Conservation (phyloP, 2,113 vertebrate genomes). For the Menidia beryllina region DNA sequence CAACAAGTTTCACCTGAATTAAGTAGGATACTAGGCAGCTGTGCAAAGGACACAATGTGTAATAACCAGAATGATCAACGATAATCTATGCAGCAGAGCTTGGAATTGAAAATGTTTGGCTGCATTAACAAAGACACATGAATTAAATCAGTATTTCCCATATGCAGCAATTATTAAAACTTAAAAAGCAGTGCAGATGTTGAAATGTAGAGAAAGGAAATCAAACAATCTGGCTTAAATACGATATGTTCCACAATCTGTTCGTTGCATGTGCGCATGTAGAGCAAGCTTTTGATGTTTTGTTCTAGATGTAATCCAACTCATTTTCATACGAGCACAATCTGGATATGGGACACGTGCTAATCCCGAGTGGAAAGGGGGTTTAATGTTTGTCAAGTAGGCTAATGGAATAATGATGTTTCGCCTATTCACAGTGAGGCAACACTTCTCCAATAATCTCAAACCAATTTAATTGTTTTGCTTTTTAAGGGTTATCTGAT, state of each 20-base stretch:
- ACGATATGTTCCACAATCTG: neutral
- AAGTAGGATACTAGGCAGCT: constrained; percentile 16
- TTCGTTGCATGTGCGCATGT: constrained; percentile 14
- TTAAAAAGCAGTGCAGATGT: neutral
- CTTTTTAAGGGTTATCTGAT: constrained; percentile 15
- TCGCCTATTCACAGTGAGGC: constrained; percentile 29
- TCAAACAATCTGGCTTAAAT: neutral
- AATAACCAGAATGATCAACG: constrained; percentile 23
- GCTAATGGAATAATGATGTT: constrained; percentile 32
- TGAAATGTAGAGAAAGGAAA: neutral
- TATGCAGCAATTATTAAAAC: neutral
- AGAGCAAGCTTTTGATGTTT: constrained; percentile 8
- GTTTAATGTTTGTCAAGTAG: constrained; percentile 42
- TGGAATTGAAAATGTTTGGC: constrained; percentile 9
- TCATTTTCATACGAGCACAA: constrained; percentile 17
- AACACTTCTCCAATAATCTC: neutral
- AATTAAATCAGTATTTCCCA: neutral
- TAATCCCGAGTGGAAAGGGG: constrained; percentile 24
- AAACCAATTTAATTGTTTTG: constrained; percentile 10
- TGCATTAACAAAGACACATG: constrained; percentile 11
- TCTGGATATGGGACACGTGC: constrained; percentile 9
- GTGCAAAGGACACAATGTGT: constrained; percentile 23
- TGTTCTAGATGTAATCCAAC: constrained; percentile 15
- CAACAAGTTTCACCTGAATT: constrained; percentile 37
- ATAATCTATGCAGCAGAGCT: constrained; percentile 4